phyloP scores from a whole-genome alignment of 1,140 invertebrate species.

The Chionoecetes opilio region DNA sequence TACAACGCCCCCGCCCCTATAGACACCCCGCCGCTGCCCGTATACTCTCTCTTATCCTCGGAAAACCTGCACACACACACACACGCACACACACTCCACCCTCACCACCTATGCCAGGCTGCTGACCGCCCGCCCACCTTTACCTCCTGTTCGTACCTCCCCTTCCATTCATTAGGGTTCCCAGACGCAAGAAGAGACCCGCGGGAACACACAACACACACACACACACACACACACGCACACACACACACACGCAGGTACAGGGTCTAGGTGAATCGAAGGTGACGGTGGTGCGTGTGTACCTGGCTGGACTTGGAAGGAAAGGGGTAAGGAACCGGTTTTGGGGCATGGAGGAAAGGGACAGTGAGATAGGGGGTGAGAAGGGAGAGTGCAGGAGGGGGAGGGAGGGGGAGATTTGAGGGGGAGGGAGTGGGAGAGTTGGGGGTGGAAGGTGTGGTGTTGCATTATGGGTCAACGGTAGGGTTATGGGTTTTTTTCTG shows the following conservation, averaged over 20 bases:
- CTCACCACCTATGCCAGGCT: too few species aligned
- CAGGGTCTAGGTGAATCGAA: background rate
- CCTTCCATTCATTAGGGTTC: background rate
- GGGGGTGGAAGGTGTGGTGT: background rate
- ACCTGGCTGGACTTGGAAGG: background rate
- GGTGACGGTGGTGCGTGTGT: background rate
- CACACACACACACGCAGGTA: background rate
- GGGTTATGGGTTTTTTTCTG: too few species aligned
- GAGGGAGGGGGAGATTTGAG: background rate
- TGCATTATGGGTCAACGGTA: too few species aligned
- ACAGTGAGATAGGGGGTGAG: background rate
- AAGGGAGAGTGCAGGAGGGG: background rate
- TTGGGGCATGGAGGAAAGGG: background rate
- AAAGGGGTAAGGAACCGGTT: background rate
- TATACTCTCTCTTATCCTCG: too few species aligned
- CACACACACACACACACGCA: slow-evolving; percentile 3
- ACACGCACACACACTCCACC: too few species aligned
- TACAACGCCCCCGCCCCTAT: too few species aligned
- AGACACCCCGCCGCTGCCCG: too few species aligned
- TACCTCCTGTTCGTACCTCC: background rate
- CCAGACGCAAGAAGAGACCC: background rate
- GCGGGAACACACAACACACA: too few species aligned
- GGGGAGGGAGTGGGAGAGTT: background rate
- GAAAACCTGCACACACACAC: too few species aligned
- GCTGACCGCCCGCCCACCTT: background rate